A percentile compares a stretch with the other conserved stretches of the same genome.
These are phyloP conservation scores for Hapalemur alaotrensis DNA, from an alignment of 2,797 vertebrate species.

Conservation along the genomic window DNA sequence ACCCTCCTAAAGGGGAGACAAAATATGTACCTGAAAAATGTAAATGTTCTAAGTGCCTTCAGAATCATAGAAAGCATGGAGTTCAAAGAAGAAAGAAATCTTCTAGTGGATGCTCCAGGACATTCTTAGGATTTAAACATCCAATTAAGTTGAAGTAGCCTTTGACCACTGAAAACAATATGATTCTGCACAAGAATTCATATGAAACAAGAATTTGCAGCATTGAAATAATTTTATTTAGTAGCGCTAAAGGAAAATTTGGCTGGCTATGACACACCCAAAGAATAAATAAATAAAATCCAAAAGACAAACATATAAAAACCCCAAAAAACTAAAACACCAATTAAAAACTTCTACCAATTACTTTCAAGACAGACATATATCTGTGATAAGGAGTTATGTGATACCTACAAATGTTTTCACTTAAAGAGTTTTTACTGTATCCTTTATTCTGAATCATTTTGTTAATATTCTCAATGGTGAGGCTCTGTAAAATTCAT, in stretches of 20 bases:
- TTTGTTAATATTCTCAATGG: background rate
- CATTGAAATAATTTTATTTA: background rate
- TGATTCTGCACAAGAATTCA: background rate
- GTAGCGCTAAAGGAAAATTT: background rate
- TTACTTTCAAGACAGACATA: background rate
- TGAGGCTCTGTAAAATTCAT: background rate
- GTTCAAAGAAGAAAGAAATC: background rate
- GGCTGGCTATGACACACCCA: background rate
- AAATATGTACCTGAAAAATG: background rate
- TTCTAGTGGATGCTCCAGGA: background rate
- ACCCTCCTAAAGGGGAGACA: background rate
- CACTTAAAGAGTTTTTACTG: background rate
- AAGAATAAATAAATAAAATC: background rate
- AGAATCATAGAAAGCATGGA: background rate
- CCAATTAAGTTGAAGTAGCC: background rate
- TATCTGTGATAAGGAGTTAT: background rate
- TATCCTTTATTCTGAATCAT: background rate
- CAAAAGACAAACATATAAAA: background rate
- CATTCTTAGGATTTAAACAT: background rate
- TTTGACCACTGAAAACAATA: background rate
- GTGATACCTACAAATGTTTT: background rate
- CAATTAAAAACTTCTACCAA: background rate
- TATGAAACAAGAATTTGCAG: background rate
- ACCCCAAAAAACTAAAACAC: no score
- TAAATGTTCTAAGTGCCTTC: background rate